Percentiles rank a stretch among this genome's conserved stretches.
These are phyloP conservation scores for Netelia fuscicornis DNA, from an alignment of 2,888 invertebrate genomes.

Conservation along the genomic window DNA sequence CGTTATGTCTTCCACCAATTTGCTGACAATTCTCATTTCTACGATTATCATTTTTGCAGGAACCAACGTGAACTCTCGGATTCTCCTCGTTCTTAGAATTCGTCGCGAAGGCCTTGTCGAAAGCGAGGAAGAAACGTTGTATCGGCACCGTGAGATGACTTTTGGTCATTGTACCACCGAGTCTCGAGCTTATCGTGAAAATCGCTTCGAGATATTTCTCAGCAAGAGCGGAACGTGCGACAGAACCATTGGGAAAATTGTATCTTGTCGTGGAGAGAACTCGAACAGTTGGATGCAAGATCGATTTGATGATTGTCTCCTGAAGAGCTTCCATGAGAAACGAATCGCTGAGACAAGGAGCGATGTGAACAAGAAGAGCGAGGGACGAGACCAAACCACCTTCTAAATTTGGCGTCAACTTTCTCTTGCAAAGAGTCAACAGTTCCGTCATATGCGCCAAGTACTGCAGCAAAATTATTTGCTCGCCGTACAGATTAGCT, in stretches of 20 bases:
- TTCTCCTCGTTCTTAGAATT: slow-evolving; percentile 52
- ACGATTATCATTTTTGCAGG: slow-evolving; percentile 64
- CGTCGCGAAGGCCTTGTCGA: slow-evolving; percentile 89
- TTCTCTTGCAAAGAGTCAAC: slow-evolving; percentile 91
- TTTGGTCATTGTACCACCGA: slow-evolving; percentile 92
- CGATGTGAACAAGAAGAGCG: slow-evolving; percentile 91
- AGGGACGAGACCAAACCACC: slow-evolving; percentile 95
- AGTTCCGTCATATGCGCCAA: slow-evolving; percentile 95
- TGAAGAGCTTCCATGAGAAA: slow-evolving; percentile 95
- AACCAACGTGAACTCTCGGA: slow-evolving; percentile 30
- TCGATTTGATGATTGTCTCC: slow-evolving; percentile 94
- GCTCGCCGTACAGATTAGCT: slow-evolving; percentile 95
- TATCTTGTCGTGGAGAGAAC: slow-evolving; percentile 92
- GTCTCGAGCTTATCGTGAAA: slow-evolving; percentile 91
- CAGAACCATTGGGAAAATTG: slow-evolving; percentile 92
- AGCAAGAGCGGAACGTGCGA: slow-evolving; percentile 91
- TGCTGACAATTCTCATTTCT: slow-evolving; percentile 54
- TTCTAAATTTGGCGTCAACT: slow-evolving; percentile 94
- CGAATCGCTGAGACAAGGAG: slow-evolving; percentile 93
- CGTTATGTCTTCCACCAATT: slow-evolving; percentile 39
- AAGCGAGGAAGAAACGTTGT: slow-evolving; percentile 91
- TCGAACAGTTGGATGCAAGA: slow-evolving; percentile 93
- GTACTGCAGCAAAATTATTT: slow-evolving; percentile 95
- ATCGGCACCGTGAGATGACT: slow-evolving; percentile 90
- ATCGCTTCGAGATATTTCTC: slow-evolving; percentile 93